These are phyloP conservation scores for Ictalurus furcatus DNA, from an alignment of 2,113 vertebrate genomes.

Conservation along the genomic window DNA sequence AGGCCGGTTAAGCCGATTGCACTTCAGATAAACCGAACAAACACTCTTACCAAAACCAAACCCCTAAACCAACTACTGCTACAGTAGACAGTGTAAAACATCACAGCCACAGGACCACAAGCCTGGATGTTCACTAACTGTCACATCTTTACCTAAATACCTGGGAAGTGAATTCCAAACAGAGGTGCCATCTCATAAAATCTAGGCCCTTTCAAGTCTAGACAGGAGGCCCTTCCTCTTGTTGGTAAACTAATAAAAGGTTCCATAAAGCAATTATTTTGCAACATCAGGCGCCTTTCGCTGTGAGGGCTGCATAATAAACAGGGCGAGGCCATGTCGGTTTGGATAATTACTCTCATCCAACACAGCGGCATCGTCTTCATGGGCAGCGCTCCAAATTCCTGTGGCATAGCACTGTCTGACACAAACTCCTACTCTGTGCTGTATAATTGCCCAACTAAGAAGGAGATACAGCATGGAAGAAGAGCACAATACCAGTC, in stretches of 20 bases:
- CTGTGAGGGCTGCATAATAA: slow-evolving; percentile 63
- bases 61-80: not conserved
- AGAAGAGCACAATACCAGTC: not conserved
- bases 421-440: slow-evolving; percentile 42
- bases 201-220: slow-evolving; percentile 69
- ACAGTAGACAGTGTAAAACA: not conserved
- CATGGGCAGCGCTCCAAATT: slow-evolving; percentile 67
- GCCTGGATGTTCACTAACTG: not conserved
- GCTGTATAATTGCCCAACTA: slow-evolving; percentile 59
- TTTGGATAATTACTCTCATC: slow-evolving; percentile 73
- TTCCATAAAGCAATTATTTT: slow-evolving; percentile 72
- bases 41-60: not conserved
- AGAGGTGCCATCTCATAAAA: slow-evolving; percentile 68
- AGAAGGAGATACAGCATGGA: not conserved
- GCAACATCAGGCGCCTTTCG: slow-evolving; percentile 66
- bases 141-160: slow-evolving; percentile 56
- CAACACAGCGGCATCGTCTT: slow-evolving; percentile 65
- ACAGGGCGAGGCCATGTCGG: slow-evolving; percentile 66
- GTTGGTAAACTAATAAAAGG: slow-evolving; percentile 76
- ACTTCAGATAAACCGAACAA: not conserved
- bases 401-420: slow-evolving; percentile 66
- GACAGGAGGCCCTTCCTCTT: slow-evolving; percentile 75
- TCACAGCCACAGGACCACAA: not conserved
- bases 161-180: slow-evolving; percentile 70
- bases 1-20: not conserved